Percentiles rank a stretch among this genome's conserved stretches.
Evolutionary conservation across 2,113 vertebrate species (phyloP).

Genomic region (Charina bottae): DNA sequence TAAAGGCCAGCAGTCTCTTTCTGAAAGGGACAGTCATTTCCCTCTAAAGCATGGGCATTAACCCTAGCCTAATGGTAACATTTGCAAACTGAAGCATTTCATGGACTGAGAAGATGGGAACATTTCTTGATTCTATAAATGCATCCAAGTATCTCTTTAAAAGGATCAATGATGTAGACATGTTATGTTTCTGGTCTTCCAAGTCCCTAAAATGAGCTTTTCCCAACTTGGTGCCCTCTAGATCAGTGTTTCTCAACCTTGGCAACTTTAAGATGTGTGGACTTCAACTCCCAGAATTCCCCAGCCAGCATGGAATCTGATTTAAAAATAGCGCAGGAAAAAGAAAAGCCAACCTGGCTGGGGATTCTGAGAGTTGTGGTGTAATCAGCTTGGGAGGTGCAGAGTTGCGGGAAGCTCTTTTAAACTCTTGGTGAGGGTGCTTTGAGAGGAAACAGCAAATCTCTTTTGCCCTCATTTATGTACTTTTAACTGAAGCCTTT

Average conservation of each 20-base stretch:
- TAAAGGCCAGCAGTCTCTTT: neutral
- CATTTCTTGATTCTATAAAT: neutral
- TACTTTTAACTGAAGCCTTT: neutral
- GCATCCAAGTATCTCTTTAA: neutral
- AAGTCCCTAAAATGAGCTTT: neutral
- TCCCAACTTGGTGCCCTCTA: neutral
- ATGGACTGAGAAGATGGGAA: neutral
- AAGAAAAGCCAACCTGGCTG: neutral
- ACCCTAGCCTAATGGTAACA: neutral
- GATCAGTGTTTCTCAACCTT: neutral
- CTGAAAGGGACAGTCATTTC: neutral
- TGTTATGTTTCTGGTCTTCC: neutral
- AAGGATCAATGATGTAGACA: neutral
- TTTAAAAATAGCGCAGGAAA: neutral
- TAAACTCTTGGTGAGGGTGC: neutral
- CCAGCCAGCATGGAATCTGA: neutral
- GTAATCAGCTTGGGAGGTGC: neutral
- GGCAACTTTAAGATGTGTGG: neutral
- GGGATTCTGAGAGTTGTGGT: neutral
- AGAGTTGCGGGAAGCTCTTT: neutral
- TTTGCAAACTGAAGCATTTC: neutral
- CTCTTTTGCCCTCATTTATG: neutral
- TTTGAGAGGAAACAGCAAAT: neutral
- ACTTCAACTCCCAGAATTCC: neutral
- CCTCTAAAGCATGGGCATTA: rapidly evolving